Evolutionary conservation across 2,888 invertebrate species (phyloP).

Genomic region (Oligia fasciuncula): DNA sequence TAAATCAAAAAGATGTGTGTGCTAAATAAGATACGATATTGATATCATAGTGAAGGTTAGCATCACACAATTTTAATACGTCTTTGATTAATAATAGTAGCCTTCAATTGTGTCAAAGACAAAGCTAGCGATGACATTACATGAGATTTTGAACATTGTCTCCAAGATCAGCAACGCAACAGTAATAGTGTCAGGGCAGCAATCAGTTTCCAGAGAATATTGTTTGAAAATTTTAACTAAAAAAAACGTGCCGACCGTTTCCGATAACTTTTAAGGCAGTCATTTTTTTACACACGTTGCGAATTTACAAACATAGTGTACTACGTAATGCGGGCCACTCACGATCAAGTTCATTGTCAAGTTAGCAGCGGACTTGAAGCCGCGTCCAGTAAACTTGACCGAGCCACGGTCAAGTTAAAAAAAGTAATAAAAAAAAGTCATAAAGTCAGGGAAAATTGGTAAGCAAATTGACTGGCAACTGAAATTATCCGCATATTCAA

Average conservation of each 20-base stretch:
- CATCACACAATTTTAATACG: constrained; percentile 25
- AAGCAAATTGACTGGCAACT: not conserved
- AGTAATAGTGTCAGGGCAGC: not conserved
- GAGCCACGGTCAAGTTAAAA: too few relatives aligned
- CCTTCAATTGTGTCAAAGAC: constrained; percentile 30
- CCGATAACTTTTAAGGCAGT: not conserved
- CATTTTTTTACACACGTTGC: not conserved
- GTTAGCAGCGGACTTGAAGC: too few relatives aligned
- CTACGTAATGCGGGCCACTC: not conserved
- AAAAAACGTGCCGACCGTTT: not conserved
- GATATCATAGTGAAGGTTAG: constrained; percentile 42
- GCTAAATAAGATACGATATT: constrained; percentile 32
- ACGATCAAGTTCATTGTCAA: too few relatives aligned
- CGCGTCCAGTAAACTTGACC: too few relatives aligned
- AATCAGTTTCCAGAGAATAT: not conserved
- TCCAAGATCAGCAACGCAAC: not conserved
- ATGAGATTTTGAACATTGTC: not conserved
- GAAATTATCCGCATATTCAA: not conserved
- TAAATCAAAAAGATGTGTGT: constrained; percentile 35
- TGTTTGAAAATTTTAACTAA: constrained; percentile 10
- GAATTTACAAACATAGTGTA: constrained; percentile 37
- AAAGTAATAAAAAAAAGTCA: too few relatives aligned
- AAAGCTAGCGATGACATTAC: not conserved
- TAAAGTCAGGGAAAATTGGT: not conserved
- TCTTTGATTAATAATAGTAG: constrained; percentile 29